These are phyloP conservation scores for Metridium senile DNA, from an alignment of 92 coral and sea anemone species.

Conservation along the genomic window DNA sequence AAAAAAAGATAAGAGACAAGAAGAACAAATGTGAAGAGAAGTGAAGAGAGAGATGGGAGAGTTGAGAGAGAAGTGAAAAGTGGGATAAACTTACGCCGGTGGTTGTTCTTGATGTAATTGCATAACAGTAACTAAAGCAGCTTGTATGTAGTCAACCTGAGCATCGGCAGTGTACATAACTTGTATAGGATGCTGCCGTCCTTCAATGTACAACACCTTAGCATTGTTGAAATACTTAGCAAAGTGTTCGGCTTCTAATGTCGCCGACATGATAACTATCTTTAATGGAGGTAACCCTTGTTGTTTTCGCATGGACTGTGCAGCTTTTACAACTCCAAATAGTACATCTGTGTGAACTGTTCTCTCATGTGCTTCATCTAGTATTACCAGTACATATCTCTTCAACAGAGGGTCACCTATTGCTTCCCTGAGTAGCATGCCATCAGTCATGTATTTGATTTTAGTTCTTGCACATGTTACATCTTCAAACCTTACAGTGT, in stretches of 20 bases:
- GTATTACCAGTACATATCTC: conserved; percentile 78
- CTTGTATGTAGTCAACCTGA: conserved; percentile 90
- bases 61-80: too few relatives aligned
- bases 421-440: conserved; percentile 93
- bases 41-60: too few relatives aligned
- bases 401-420: conserved; percentile 83
- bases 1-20: too few relatives aligned
- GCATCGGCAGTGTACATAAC: conserved; percentile 85
- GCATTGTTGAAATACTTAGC: conserved; percentile 84
- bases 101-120: conserved; percentile 93
- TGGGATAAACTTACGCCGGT: conserved; percentile 72
- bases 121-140: conserved; percentile 86
- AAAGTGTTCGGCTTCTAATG: conserved; percentile 96
- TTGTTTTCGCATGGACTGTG: conserved; percentile 74
- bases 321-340: conserved; percentile 93
- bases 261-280: conserved; percentile 97
- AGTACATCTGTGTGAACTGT: conserved; percentile 95
- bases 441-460: conserved; percentile 97
- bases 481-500: conserved; percentile 91
- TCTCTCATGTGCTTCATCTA: conserved; percentile 98
- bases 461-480: conserved; percentile 79
- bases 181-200: conserved; percentile 89
- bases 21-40: too few relatives aligned
- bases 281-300: conserved; percentile 67
- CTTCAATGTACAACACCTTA: conserved; percentile 91